Base-by-base conservation (phyloP, 2,113 vertebrate species). In the Smithornis capensis region DNA sequence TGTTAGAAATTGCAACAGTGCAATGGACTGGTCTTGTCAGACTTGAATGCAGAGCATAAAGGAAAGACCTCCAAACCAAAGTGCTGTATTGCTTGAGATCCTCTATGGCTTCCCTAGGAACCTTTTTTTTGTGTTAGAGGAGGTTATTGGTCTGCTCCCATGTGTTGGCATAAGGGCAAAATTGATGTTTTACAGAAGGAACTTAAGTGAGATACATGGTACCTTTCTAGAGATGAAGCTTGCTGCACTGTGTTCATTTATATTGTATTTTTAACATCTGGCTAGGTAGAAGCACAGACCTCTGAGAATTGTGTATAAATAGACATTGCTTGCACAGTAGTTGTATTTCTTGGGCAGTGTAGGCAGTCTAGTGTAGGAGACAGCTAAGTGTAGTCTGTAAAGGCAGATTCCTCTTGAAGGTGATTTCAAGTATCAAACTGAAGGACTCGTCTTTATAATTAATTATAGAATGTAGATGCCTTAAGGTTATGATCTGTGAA, bases 31-130 rank as follows among this genome's bases (percentile, higher is more conserved):
- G n/a, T 47, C 24, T 12, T 71, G 50, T 60, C 49, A 53, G 37
- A n/a, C 31, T 47, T 37, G 28, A 56, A 47, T 1, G 1, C 24
- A 56, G 27, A 47, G 38, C 0, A 0, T 73, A 29, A 83, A 40
- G 57, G 29, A 60, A 64, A 22, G 67, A 24, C 15, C 67, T 90
- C 37, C 69, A 35, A 59, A 69, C 47, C 12, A 19, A 70, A 87
- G 68, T 18, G 15, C 33, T 75, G 22, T 37, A 4, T 42, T 71
- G 19, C 87, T 78, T 40, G 71, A 49, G n/a, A 50, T 92, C 7
- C 27, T 60, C 18, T 40, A 2, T 65, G 71, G 21, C 49, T 83
- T 18, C 3, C 2, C 71, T 65, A 59, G 29, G 80, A 69, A 62
- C 9, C 0, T 1, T 53, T 77, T 80, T 77, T 77, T 28, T 65